Conservation (phyloP, 2,888 invertebrate genomes). For the Luffia ferchaultella region DNA sequence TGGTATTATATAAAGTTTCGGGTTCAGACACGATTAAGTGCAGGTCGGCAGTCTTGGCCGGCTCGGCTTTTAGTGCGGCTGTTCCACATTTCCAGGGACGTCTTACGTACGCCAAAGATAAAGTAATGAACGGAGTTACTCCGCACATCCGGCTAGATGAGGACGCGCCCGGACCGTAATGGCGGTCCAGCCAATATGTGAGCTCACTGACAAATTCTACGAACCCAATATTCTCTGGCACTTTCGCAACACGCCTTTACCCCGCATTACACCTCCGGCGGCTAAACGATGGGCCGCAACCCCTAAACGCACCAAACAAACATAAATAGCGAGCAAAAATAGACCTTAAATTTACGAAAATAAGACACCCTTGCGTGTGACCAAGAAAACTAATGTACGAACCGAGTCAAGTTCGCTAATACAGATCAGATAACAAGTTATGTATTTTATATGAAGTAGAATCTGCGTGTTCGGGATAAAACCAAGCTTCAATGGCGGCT, state of each 20-base stretch:
- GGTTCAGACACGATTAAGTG: background rate
- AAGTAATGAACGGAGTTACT: conserved; percentile 10
- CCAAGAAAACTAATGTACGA: conserved; percentile 26
- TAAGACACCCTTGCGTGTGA: conserved; percentile 25
- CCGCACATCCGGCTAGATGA: conserved; percentile 9
- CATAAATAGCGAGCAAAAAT: conserved; percentile 18
- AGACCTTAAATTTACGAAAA: conserved; percentile 28
- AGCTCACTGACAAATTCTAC: conserved; percentile 30
- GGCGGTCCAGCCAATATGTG: conserved; percentile 32
- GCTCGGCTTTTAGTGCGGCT: conserved; percentile 9
- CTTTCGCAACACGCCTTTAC: conserved; percentile 41
- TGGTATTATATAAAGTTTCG: too few relatives aligned
- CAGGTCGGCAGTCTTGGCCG: background rate
- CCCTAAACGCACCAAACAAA: conserved; percentile 20
- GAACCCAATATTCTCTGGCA: conserved; percentile 40
- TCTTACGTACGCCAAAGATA: conserved; percentile 18
- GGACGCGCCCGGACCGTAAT: conserved; percentile 3
- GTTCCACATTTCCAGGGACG: conserved; percentile 28
- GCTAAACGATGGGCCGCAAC: conserved; percentile 49
- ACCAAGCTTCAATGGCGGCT: background rate
- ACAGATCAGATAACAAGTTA: conserved; percentile 35
- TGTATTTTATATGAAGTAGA: conserved; percentile 30
- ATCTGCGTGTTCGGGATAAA: background rate
- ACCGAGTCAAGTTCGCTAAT: conserved; percentile 29
- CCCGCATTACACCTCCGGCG: conserved; percentile 42